These are phyloP conservation scores for Eledone cirrhosa DNA, from an alignment of 2,888 invertebrate genomes.

Conservation along the genomic window DNA sequence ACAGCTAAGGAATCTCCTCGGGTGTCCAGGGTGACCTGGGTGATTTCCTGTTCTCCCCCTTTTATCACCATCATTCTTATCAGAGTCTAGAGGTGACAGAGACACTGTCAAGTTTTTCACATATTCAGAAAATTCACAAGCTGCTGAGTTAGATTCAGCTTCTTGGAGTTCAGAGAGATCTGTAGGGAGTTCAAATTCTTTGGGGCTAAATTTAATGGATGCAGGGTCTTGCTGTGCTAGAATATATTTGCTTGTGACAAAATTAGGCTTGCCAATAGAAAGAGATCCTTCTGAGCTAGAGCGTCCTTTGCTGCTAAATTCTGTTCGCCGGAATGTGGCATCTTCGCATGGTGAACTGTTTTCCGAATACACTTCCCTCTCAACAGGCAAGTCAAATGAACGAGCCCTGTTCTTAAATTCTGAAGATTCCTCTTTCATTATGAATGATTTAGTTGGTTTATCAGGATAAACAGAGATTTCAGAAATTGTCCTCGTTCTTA, in stretches of 20 bases:
- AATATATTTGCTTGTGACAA: constrained; percentile 24
- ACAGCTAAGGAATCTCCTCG: constrained; percentile 6
- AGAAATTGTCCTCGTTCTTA: too few relatives aligned
- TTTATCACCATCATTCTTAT: background rate
- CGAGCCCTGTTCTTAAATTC: too few relatives aligned
- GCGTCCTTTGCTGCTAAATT: background rate
- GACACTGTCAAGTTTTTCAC: background rate
- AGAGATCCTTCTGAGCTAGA: constrained; percentile 21
- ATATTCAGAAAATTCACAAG: background rate
- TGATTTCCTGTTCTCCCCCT: background rate
- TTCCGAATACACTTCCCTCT: too few relatives aligned
- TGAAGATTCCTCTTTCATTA: too few relatives aligned
- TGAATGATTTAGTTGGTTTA: too few relatives aligned
- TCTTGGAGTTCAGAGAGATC: constrained; percentile 10
- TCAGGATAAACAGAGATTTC: too few relatives aligned
- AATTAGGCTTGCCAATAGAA: background rate
- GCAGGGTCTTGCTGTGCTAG: background rate
- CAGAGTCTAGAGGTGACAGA: background rate
- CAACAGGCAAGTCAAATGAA: too few relatives aligned
- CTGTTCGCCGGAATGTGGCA: background rate
- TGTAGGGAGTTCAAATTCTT: constrained; percentile 15
- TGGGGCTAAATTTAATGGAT: constrained; percentile 14
- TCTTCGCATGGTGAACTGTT: too few relatives aligned
- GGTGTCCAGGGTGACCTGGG: background rate
- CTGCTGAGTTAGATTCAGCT: background rate